Evolutionary conservation across 2,113 vertebrate genomes (phyloP).

Genomic region (Lepisosteus oculatus): DNA sequence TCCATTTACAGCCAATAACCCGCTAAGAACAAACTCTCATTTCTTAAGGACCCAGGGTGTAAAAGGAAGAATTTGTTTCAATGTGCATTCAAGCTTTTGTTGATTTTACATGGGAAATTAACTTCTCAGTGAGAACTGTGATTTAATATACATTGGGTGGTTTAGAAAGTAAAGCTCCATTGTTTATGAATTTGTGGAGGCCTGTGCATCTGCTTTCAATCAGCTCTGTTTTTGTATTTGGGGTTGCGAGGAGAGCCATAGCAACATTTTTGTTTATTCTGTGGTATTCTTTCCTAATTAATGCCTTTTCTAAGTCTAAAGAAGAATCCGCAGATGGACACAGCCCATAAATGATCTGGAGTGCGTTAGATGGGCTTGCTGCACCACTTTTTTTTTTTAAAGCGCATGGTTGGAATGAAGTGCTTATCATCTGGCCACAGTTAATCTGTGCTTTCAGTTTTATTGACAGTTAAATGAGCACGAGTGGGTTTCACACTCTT

Average conservation of each 20-base stretch:
- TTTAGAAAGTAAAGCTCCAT: conserved; percentile 32
- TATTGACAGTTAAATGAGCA: conserved; percentile 4
- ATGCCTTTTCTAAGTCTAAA: conserved; percentile 10
- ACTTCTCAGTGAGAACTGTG: conserved; percentile 14
- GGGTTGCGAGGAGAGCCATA: conserved; percentile 25
- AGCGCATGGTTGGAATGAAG: conserved; percentile 32
- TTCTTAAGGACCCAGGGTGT: too few species aligned
- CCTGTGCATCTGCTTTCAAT: conserved; percentile 28
- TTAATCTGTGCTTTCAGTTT: conserved; percentile 42
- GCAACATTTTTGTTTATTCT: conserved; percentile 9
- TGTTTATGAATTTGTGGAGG: conserved; percentile 11
- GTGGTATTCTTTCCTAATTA: not conserved
- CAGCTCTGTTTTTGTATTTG: conserved; percentile 21
- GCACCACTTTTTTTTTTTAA: conserved; percentile 4
- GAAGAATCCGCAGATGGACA: not conserved
- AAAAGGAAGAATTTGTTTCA: too few species aligned
- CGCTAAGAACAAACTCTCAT: too few species aligned
- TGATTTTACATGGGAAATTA: conserved; percentile 32
- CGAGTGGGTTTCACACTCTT: not conserved
- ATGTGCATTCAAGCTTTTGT: not conserved
- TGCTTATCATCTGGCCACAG: conserved; percentile 34
- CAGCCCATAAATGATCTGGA: not conserved
- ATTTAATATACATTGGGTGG: conserved; percentile 7
- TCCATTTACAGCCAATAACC: too few species aligned
- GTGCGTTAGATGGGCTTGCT: conserved; percentile 7